phyloP scores from a whole-genome alignment of 2,888 invertebrate genomes.

The Hecatera dysodea region DNA sequence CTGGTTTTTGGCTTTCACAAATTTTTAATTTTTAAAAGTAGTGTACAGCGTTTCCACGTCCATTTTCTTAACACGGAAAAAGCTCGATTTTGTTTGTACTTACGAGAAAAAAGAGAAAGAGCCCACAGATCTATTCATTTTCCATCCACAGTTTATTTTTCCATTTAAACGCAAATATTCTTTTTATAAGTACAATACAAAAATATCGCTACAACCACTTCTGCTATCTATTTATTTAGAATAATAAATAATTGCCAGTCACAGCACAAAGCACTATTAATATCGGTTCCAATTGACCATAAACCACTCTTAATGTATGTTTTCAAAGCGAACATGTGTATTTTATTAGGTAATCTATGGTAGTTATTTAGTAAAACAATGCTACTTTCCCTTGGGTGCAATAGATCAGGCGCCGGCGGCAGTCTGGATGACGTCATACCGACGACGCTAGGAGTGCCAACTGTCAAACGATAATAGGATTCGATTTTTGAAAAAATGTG shows the following conservation, averaged over 20 bases:
- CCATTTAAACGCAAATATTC: no score
- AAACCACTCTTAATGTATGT: constrained; percentile 38
- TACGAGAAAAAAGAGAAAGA: no score
- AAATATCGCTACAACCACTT: neutral
- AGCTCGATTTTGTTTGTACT: no score
- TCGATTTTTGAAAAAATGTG: constrained; percentile 27
- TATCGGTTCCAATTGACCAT: constrained; percentile 39
- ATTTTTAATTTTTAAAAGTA: no score
- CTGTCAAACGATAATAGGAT: constrained; percentile 42
- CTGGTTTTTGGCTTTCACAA: no score
- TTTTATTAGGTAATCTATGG: constrained; percentile 65
- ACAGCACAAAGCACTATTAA: constrained; percentile 4
- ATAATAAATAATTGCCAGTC: constrained; percentile 5
- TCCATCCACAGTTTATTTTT: no score
- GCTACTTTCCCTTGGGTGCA: constrained; percentile 65
- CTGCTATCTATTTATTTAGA: neutral
- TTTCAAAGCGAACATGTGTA: constrained; percentile 61
- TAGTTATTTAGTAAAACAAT: constrained; percentile 63
- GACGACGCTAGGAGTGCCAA: constrained; percentile 58
- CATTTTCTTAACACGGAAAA: no score
- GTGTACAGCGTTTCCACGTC: no score
- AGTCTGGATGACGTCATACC: constrained; percentile 66
- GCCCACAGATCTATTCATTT: no score
- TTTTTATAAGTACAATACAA: no score
- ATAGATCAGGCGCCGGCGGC: constrained; percentile 67